Evolutionary conservation across 2,797 vertebrate species (phyloP).

Genomic region (Lepilemur septentrionalis): DNA sequence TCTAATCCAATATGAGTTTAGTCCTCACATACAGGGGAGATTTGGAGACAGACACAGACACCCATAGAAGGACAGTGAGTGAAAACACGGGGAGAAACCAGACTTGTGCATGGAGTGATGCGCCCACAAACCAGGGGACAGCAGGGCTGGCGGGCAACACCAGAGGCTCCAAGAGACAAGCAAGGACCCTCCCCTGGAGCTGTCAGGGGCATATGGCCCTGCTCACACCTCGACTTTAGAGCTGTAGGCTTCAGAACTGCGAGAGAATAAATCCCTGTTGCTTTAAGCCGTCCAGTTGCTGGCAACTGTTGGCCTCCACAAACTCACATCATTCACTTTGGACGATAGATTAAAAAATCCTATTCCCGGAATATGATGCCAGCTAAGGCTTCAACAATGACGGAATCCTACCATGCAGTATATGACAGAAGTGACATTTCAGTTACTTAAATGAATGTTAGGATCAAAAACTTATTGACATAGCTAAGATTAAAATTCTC

Average conservation of each 20-base stretch:
- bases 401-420: rapidly evolving
- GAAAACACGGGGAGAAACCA: background rate
- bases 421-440: background rate
- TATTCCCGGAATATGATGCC: background rate
- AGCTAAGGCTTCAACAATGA: background rate
- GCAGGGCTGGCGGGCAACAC: rapidly evolving
- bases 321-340: too few relatives aligned
- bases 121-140: background rate
- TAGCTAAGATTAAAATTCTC: background rate
- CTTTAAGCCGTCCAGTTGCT: background rate
- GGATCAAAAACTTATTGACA: background rate
- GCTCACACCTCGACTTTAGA: background rate
- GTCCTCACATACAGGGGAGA: background rate
- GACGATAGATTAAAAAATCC: background rate
- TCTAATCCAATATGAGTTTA: rapidly evolving
- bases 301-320: background rate
- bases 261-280: background rate
- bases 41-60: background rate
- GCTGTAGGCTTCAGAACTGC: background rate
- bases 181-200: rapidly evolving
- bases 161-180: background rate
- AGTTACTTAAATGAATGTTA: background rate
- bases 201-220: rapidly evolving
- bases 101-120: background rate
- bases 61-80: rapidly evolving